Base-by-base conservation (phyloP, 2,113 vertebrate genomes). In the Bos indicus region DNA sequence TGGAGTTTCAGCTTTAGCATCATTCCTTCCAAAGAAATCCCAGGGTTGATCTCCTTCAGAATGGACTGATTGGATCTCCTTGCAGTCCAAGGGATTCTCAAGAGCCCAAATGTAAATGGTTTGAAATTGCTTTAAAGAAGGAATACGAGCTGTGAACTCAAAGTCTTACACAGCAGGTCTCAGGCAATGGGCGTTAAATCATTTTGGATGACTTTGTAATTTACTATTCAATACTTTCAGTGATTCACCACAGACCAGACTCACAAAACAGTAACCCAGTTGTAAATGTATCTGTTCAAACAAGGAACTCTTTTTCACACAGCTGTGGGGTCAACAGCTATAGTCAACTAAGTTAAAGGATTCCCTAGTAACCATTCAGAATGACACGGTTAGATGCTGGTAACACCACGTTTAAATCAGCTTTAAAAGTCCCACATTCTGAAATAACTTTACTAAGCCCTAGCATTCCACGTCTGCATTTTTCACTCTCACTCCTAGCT, bases 381-480 rank as follows among this genome's bases (percentile, higher is more conserved):
- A 91, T 52, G 30, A 46, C 30, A 36, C 1, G 17, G 33, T 56
- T 3, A 51, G 51, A 57, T 12, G 43, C 26, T 8, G 36, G 36
- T 3, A 33, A 56, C 16, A 60, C 25, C 28, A 91, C 82, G 26
- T 17, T 87, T 95, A 25, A 48, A 30, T 25, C 25, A 91, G 26
- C 40, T 52, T 40, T 28, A 89, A 56, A 87, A 94, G 59, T 28
- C n/a, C 36, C 16, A 15, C 15, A 21, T 62, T 15, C 84, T 78
- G 52, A 94, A 89, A 30, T 28, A 46, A 43, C 52, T 36, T 71
- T 17, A n/a, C 81, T 26, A 80, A 40, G 23, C 48, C 74, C 11
- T 2, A 88, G 67, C 77, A n/a, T 0, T 0, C 33, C 64, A 17
- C 0, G 0, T 28, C 54, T 33, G 81, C 87, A 28, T 3, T 15